Evolutionary conservation across 1,140 invertebrate genomes (phyloP), one percentile per base, ranked within the genome.

Genomic region (Scaptomyza pallida): DNA sequence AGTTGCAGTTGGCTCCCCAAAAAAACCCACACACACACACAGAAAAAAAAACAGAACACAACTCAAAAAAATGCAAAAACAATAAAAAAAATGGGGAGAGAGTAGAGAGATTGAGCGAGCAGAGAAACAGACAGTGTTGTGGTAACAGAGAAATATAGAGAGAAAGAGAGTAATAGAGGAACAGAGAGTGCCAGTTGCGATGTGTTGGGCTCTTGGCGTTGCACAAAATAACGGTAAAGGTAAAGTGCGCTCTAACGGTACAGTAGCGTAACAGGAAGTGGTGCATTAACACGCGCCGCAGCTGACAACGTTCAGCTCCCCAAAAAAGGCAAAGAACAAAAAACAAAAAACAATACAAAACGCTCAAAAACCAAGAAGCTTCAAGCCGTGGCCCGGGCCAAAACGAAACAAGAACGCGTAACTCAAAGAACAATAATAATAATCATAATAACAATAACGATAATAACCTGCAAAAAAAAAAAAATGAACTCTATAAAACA

Each of bases 201-300:
- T 23, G 54, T 77, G n/a, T 80, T 62, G 81, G 64, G 74, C 12
- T 37, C 3, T 12, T 37, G 80, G 64, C 80, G 67, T 72, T 83
- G 79, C 82, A 86, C 77, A 88, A 85, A 82, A 75, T 76, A 80
- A 75, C 51, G 68, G 51, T 57, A 68, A 75, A 65, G 69, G 69
- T 68, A 72, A 61, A 60, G 65, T 51, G 52, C 59, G 50, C 60
- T 59, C 47, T 65, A 76, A 67, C 61, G 82, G 82, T 82, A 86
- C 82, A 86, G 82, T 86, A 86, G 82, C 81, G 82, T 72, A 89
- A 89, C 86, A 89, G 86, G 86, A 89, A 89, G 81, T 89, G 86
- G 78, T 89, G 86, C 86, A 89, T 89, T 89, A 89, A 86, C 81
- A 89, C 81, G 78, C 78, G 73, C 81, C 72, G 75, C 83, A 74